Evolutionary conservation across 2,113 vertebrate genomes (phyloP).

Genomic region (Acanthisitta chloris): DNA sequence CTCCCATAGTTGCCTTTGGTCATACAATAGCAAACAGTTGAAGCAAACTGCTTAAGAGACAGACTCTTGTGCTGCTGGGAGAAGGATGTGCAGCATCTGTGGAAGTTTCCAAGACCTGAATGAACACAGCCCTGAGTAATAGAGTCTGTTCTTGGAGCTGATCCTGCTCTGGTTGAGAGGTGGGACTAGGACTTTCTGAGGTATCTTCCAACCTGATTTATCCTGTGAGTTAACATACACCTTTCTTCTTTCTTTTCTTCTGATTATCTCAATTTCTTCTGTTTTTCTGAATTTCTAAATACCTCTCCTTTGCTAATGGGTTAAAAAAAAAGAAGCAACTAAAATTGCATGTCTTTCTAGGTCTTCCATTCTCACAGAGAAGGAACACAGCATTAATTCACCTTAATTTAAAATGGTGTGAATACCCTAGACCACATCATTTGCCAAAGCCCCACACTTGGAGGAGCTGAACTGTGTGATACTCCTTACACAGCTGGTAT

Average conservation of each 20-base stretch:
- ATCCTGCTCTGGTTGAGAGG: neutral
- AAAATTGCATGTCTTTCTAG: neutral
- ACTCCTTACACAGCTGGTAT: neutral
- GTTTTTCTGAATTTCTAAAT: neutral
- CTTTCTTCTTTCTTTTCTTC: neutral
- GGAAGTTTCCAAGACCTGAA: neutral
- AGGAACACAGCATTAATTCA: neutral
- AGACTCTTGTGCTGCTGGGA: neutral
- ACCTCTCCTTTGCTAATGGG: neutral
- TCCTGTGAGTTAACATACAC: neutral
- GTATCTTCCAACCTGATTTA: neutral
- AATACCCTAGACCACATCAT: neutral
- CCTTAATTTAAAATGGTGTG: neutral
- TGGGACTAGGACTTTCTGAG: neutral
- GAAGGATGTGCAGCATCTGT: neutral
- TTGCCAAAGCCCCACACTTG: neutral
- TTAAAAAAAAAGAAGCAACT: too few relatives aligned
- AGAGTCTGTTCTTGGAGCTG: neutral
- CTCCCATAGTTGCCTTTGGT: neutral
- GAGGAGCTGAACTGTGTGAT: neutral
- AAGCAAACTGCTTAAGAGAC: neutral
- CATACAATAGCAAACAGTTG: neutral
- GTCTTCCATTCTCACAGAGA: neutral
- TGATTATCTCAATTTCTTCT: neutral
- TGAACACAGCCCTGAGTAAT: neutral